Percentiles rank a stretch among this genome's conserved stretches.
Conservation (phyloP, 2,113 vertebrate species). For the Pelusios castaneus region DNA sequence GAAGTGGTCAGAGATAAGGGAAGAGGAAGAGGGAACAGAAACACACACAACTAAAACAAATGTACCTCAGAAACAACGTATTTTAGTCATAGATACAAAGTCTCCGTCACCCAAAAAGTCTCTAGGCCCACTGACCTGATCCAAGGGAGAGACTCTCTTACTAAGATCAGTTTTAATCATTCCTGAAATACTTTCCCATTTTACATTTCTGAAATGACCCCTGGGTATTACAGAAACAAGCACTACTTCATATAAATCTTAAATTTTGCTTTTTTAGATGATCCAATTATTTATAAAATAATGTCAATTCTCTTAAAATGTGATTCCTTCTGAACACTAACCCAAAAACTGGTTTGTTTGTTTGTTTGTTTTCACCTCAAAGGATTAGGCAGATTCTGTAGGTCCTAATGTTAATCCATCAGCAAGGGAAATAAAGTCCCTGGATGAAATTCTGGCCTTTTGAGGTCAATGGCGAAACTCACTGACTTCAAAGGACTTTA, state of each 20-base stretch:
- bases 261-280: not conserved
- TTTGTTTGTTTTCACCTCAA: not conserved
- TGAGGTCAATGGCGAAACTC: not conserved
- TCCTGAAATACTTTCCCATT: not conserved
- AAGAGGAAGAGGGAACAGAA: not conserved
- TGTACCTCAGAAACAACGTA: not conserved
- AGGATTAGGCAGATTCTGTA: not conserved
- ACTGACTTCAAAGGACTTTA: not conserved
- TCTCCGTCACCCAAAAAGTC: not conserved
- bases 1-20: not conserved
- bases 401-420: not conserved
- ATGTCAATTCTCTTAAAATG: not conserved
- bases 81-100: not conserved
- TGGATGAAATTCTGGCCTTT: slow-evolving; percentile 16
- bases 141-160: not conserved
- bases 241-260: not conserved
- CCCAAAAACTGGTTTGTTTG: not conserved
- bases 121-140: not conserved
- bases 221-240: not conserved
- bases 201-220: not conserved
- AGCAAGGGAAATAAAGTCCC: not conserved
- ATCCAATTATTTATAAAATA: not conserved
- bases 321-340: not conserved
- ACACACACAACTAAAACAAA: not conserved
- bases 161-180: not conserved